These are phyloP conservation scores for Cettia cetti DNA, from an alignment of 2,113 vertebrate species.

Conservation along the genomic window DNA sequence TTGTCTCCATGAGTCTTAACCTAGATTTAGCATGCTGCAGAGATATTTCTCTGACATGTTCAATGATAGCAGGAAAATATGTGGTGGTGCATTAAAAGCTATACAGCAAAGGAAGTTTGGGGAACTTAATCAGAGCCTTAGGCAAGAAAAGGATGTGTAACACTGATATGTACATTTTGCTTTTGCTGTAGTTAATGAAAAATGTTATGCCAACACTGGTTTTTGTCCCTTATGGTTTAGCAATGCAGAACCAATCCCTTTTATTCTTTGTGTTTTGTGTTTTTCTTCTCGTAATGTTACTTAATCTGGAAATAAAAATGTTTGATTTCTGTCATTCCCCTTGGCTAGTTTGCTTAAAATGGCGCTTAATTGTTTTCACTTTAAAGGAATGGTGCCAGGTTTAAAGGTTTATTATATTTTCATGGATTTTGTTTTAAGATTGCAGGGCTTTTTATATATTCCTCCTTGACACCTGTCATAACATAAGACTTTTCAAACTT, in stretches of 20 bases:
- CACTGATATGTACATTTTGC: conserved; percentile 47
- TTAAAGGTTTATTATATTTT: conserved; percentile 15
- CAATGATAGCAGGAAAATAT: conserved; percentile 46
- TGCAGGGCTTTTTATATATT: neutral
- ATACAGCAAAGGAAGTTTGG: conserved; percentile 45
- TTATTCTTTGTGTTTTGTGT: conserved; percentile 35
- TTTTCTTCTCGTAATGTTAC: conserved; percentile 30
- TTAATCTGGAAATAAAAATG: conserved; percentile 57
- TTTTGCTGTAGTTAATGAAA: conserved; percentile 58
- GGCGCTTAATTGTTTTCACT: conserved; percentile 37
- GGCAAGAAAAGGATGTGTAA: conserved; percentile 54
- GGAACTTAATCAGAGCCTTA: conserved; percentile 57
- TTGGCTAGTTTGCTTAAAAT: conserved; percentile 26
- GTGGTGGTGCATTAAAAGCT: conserved; percentile 56
- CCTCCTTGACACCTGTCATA: conserved; percentile 15
- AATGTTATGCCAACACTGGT: conserved; percentile 12
- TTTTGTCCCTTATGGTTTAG: conserved; percentile 51
- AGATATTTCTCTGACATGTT: conserved; percentile 59
- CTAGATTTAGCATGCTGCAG: conserved; percentile 50
- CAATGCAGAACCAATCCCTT: conserved; percentile 46
- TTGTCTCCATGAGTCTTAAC: conserved; percentile 38
- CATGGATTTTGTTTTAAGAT: neutral
- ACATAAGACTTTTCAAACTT: neutral
- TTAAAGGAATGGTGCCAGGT: neutral
- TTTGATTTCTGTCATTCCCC: conserved; percentile 49